phyloP scores from a whole-genome alignment of 2,113 vertebrate species.

The Prunella fulvescens region DNA sequence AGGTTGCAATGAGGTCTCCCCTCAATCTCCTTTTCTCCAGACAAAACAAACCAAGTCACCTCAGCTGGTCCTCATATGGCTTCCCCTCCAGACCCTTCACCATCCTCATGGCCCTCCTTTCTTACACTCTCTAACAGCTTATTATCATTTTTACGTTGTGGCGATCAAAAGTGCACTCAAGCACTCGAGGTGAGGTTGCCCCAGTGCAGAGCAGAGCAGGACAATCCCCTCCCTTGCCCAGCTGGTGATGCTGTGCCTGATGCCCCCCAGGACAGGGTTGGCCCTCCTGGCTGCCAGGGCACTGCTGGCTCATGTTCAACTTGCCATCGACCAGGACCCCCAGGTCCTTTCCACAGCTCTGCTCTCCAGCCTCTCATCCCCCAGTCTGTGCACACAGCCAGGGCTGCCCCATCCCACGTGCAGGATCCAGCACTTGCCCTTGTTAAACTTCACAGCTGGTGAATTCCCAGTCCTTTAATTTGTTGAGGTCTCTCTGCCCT shows the following conservation, averaged over 20 bases:
- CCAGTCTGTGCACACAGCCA: neutral
- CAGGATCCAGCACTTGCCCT: neutral
- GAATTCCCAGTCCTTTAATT: neutral
- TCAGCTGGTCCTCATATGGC: neutral
- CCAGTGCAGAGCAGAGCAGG: neutral
- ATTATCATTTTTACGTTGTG: neutral
- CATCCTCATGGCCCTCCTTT: neutral
- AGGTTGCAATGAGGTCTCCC: neutral
- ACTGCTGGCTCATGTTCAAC: neutral
- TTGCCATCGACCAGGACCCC: fast-evolving
- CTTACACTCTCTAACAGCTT: neutral
- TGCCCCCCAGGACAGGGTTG: neutral
- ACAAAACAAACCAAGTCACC: neutral
- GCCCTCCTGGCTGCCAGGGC: neutral
- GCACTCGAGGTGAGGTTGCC: fast-evolving
- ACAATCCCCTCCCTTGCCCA: neutral
- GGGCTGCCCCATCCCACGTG: neutral
- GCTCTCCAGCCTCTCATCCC: neutral
- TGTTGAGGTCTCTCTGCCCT: neutral
- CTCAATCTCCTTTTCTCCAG: neutral
- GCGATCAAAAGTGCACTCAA: neutral
- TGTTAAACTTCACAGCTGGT: neutral
- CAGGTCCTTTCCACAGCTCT: neutral
- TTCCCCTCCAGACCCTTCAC: neutral
- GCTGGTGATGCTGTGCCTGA: fast-evolving